Evolutionary conservation across 2,797 vertebrate genomes (phyloP).

Genomic region (Limnodromus scolopaceus): DNA sequence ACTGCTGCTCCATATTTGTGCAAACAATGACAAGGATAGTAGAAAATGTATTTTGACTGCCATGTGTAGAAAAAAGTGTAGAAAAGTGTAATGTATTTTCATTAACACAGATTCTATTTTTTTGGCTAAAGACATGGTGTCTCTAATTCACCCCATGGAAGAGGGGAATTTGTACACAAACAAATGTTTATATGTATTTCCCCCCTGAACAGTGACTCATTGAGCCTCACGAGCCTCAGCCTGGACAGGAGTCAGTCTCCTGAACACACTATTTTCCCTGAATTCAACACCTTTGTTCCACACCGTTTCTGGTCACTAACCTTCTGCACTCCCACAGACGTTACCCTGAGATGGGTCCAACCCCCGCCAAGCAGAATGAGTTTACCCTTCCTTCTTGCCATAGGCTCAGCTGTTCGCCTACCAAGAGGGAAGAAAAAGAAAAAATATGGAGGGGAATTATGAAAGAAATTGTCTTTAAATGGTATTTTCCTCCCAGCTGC

Average conservation of each 20-base stretch:
- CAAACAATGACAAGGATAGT: not conserved
- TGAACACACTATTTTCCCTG: fast-evolving
- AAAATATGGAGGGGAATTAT: not conserved
- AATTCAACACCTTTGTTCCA: not conserved
- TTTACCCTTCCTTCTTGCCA: not conserved
- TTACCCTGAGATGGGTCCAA: not conserved
- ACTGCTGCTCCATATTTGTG: not conserved
- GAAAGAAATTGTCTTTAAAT: not conserved
- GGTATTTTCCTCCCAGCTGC: not conserved
- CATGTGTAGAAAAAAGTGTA: not conserved
- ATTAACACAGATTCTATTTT: too few species aligned
- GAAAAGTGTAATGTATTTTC: not conserved
- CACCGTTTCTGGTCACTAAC: not conserved
- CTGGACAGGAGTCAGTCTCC: not conserved
- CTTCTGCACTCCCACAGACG: fast-evolving
- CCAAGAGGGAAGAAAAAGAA: not conserved
- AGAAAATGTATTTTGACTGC: not conserved
- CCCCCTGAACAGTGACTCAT: not conserved
- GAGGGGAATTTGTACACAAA: not conserved
- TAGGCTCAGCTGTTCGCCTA: not conserved
- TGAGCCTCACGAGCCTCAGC: not conserved
- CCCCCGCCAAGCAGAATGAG: not conserved
- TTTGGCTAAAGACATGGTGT: not conserved
- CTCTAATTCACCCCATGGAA: not conserved
- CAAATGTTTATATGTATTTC: fast-evolving